phyloP scores from a whole-genome alignment of 2,888 invertebrate genomes.

The Leptopterna dolabrata region DNA sequence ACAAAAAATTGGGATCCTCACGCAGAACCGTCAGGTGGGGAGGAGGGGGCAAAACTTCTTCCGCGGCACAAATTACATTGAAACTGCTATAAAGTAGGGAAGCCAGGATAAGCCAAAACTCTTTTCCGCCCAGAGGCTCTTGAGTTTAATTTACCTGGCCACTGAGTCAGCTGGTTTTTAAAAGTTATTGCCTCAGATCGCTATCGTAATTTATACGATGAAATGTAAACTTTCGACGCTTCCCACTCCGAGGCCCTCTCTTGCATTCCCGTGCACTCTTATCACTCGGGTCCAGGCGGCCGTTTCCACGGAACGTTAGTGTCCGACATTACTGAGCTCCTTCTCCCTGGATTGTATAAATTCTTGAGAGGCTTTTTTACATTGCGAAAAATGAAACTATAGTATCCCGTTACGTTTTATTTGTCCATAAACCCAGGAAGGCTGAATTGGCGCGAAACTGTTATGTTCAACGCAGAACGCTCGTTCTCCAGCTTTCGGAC shows the following conservation, averaged over 20 bases:
- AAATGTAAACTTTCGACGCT: conserved; percentile 54
- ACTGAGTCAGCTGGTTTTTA: conserved; percentile 51
- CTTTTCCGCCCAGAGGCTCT: conserved; percentile 9
- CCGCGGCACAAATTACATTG: conserved; percentile 34
- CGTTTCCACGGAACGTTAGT: not conserved
- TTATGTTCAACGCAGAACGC: not conserved
- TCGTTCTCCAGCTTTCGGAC: too few relatives aligned
- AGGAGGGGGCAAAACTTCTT: not conserved
- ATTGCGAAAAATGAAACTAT: conserved; percentile 19
- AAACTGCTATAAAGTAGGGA: conserved; percentile 34
- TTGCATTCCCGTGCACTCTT: conserved; percentile 30
- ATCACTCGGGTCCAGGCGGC: conserved; percentile 46
- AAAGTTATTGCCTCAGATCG: conserved; percentile 52
- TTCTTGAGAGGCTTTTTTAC: conserved; percentile 19
- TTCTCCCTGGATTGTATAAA: conserved; percentile 9
- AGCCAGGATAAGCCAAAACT: conserved; percentile 48
- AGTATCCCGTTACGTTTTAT: conserved; percentile 5
- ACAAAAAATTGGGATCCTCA: not conserved
- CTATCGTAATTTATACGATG: conserved; percentile 54
- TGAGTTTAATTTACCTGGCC: conserved; percentile 53
- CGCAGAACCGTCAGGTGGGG: not conserved
- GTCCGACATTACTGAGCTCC: conserved; percentile 22
- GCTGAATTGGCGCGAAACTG: not conserved
- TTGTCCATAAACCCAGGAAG: not conserved
- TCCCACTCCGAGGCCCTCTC: not conserved